Percentiles rank a stretch among this genome's conserved stretches.
These are phyloP conservation scores for Corydoras maculifer DNA, from an alignment of 2,113 vertebrate genomes.

Conservation along the genomic window DNA sequence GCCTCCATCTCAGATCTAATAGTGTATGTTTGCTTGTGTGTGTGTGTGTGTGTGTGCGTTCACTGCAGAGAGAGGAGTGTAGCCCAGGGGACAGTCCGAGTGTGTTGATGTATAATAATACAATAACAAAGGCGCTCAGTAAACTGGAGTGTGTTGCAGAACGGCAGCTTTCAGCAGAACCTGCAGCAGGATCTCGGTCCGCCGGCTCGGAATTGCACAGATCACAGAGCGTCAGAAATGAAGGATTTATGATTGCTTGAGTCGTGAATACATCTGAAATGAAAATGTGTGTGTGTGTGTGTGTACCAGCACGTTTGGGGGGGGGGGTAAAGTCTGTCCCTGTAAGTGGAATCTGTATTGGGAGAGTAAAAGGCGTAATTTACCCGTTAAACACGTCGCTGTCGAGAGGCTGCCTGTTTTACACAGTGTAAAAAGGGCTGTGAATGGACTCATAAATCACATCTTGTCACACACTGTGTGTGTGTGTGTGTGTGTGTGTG, in stretches of 20 bases:
- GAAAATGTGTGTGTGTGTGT: neutral
- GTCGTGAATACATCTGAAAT: neutral
- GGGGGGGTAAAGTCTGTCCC: neutral
- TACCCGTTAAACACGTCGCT: slow-evolving; percentile 38
- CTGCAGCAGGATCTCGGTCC: slow-evolving; percentile 16
- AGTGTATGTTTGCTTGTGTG: slow-evolving; percentile 26
- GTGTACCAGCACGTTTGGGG: neutral
- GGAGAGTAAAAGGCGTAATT: slow-evolving; percentile 34
- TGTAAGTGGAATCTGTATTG: slow-evolving; percentile 15
- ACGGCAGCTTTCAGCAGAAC: neutral
- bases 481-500: too few relatives aligned
- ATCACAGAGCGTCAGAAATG: neutral
- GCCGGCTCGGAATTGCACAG: neutral
- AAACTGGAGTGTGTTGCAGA: slow-evolving; percentile 28
- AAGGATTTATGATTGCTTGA: neutral
- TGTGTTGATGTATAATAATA: slow-evolving; percentile 48
- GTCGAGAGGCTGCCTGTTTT: slow-evolving; percentile 24
- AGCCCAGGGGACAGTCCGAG: slow-evolving; percentile 32
- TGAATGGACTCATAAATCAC: slow-evolving; percentile 19
- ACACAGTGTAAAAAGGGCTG: slow-evolving; percentile 33
- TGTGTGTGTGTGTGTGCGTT: neutral
- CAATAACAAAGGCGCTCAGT: slow-evolving; percentile 39
- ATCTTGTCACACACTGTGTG: too few relatives aligned
- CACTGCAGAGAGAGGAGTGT: slow-evolving; percentile 20
- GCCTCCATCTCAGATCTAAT: slow-evolving; percentile 47